Percentiles rank a stretch among this genome's conserved stretches.
These are phyloP conservation scores for Spodoptera frugiperda DNA, from an alignment of 1,140 invertebrate genomes.

Conservation along the genomic window DNA sequence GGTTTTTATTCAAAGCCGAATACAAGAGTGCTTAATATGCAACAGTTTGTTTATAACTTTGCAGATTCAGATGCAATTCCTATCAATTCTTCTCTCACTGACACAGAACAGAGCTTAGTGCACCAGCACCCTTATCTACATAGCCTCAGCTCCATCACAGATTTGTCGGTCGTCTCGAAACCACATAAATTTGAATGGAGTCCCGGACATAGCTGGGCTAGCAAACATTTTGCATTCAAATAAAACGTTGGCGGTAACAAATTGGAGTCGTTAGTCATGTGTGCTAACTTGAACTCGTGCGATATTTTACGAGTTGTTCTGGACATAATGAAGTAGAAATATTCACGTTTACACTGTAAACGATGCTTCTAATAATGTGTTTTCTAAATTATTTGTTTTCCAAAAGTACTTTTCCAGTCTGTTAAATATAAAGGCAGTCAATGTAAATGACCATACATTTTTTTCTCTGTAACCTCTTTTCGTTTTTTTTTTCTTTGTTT, in stretches of 20 bases:
- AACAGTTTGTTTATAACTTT: too few relatives aligned
- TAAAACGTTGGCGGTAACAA: conserved; percentile 38
- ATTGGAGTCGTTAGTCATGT: conserved; percentile 41
- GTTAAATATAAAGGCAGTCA: too few relatives aligned
- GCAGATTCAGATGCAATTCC: too few relatives aligned
- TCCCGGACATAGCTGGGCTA: neutral
- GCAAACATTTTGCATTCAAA: conserved; percentile 38
- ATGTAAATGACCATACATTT: too few relatives aligned
- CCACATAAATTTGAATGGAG: conserved; percentile 18
- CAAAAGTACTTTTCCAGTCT: neutral
- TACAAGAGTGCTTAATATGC: too few relatives aligned
- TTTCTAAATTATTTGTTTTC: neutral
- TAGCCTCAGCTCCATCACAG: neutral
- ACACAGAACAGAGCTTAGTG: too few relatives aligned
- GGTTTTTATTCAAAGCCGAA: too few relatives aligned
- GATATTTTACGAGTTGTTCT: conserved; percentile 7
- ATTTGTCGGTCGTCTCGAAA: conserved; percentile 20
- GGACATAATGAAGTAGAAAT: conserved; percentile 6
- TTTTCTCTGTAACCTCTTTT: too few relatives aligned
- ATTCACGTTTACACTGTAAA: neutral
- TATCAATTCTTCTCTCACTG: too few relatives aligned
- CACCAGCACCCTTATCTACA: neutral
- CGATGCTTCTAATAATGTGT: neutral
- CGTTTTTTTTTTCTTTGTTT: too few relatives aligned
- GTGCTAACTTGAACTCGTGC: conserved; percentile 20